A percentile compares a stretch with the other conserved stretches of the same genome.
These are phyloP conservation scores for Apoda limacodes DNA, from an alignment of 2,888 invertebrate species.

Conservation along the genomic window DNA sequence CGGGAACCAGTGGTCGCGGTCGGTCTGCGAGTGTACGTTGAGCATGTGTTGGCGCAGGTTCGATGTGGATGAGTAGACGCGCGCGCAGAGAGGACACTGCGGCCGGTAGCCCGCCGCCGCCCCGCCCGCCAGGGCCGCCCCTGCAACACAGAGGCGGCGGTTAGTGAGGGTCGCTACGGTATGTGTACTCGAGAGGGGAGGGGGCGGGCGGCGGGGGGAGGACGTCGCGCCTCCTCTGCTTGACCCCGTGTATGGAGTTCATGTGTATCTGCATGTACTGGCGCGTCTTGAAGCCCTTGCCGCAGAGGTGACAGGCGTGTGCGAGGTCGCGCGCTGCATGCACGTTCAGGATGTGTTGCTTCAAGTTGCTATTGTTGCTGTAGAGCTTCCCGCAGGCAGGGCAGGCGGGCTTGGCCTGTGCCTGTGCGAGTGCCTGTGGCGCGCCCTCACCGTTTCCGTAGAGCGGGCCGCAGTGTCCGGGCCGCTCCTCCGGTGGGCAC, in stretches of 20 bases:
- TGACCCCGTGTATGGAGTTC: constrained; percentile 75
- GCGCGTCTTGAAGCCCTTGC: constrained; percentile 76
- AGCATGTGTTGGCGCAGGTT: constrained; percentile 82
- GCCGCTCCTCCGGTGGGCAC: constrained; percentile 26
- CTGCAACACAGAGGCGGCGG: constrained; percentile 76
- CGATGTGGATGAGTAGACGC: constrained; percentile 78
- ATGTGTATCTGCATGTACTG: constrained; percentile 79
- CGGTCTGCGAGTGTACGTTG: constrained; percentile 79
- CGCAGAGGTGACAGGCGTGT: constrained; percentile 74
- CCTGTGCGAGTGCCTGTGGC: no score
- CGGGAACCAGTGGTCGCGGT: constrained; percentile 77
- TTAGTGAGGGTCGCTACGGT: constrained; percentile 55
- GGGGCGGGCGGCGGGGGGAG: constrained; percentile 41
- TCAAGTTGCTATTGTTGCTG: constrained; percentile 77
- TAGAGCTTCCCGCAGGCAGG: constrained; percentile 76
- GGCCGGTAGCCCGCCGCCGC: constrained; percentile 70
- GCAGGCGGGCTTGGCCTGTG: constrained; percentile 65
- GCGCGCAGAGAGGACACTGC: constrained; percentile 78
- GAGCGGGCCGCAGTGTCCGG: constrained; percentile 27
- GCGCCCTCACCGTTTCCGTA: constrained; percentile 45
- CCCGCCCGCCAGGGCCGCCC: constrained; percentile 72
- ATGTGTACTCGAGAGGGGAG: constrained; percentile 45
- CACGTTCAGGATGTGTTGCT: constrained; percentile 77
- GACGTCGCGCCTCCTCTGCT: constrained; percentile 67
- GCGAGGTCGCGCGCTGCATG: constrained; percentile 72